Percentiles rank a stretch among this genome's conserved stretches.
Conservation (phyloP, 2,797 vertebrate species). For the Micromesistius poutassou region DNA sequence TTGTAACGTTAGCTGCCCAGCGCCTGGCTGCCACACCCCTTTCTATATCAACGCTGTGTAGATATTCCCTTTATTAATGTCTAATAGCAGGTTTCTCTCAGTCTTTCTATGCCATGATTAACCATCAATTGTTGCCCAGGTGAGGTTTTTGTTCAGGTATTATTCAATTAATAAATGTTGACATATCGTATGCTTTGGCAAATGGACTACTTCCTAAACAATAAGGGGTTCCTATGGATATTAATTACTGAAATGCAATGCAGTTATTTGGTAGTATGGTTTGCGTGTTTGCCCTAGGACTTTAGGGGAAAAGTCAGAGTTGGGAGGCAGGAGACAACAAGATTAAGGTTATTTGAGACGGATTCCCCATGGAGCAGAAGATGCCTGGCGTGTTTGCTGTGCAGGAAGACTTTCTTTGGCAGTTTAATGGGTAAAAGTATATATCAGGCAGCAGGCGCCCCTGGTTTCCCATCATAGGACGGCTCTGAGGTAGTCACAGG, state of each 20-base stretch:
- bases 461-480: conserved; percentile 37
- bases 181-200: conserved; percentile 24
- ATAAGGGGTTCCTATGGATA: conserved; percentile 15
- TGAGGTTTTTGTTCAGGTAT: background rate
- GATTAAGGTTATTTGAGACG: conserved; percentile 42
- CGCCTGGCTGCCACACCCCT: conserved; percentile 64
- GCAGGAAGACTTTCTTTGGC: conserved; percentile 38
- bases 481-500: conserved; percentile 46
- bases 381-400: conserved; percentile 37
- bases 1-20: background rate
- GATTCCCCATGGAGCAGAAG: conserved; percentile 10
- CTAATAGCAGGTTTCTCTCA: background rate
- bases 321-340: conserved; percentile 35
- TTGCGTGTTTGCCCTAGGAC: conserved; percentile 7
- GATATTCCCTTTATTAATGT: background rate
- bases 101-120: background rate
- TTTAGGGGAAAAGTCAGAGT: background rate
- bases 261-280: conserved; percentile 1
- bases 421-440: conserved; percentile 45
- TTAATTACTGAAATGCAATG: conserved; percentile 25
- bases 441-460: conserved; percentile 7
- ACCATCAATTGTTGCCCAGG: background rate
- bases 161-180: background rate
- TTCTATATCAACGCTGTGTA: conserved; percentile 19
- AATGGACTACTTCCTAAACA: conserved; percentile 13